Conservation (phyloP, 2,888 invertebrate species). For the Theretra japonica region DNA sequence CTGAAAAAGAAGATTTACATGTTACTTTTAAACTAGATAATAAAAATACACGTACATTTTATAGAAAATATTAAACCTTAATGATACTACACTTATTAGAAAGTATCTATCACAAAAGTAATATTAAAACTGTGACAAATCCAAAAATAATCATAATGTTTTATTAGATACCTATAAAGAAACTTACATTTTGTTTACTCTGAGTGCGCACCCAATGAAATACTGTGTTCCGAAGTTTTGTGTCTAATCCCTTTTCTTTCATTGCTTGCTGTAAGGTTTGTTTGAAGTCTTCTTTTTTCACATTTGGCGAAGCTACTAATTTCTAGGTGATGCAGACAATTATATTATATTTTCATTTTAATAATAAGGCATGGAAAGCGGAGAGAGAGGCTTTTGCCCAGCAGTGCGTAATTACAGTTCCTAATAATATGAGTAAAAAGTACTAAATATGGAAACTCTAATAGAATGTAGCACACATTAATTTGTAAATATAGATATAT, state of each 20-base stretch:
- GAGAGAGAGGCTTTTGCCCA: no score
- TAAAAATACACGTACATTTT: background rate
- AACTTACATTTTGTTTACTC: conserved; percentile 75
- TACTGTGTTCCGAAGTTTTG: conserved; percentile 92
- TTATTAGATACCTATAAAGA: background rate
- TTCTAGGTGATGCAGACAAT: conserved; percentile 79
- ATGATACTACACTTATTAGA: no score
- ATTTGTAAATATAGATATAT: background rate
- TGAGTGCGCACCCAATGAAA: conserved; percentile 90
- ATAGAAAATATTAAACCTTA: no score
- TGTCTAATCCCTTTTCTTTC: conserved; percentile 91
- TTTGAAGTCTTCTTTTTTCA: conserved; percentile 91
- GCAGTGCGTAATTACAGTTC: no score
- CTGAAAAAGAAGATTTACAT: conserved; percentile 46
- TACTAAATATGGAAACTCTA: no score
- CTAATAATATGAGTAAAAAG: no score
- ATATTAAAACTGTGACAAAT: no score
- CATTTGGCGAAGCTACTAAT: conserved; percentile 90
- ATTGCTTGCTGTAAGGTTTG: conserved; percentile 90
- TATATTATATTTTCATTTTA: background rate
- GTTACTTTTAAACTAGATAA: background rate
- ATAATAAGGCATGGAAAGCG: background rate
- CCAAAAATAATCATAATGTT: no score
- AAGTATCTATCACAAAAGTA: no score
- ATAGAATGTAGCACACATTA: no score